These are phyloP conservation scores for Alces alces DNA, from an alignment of 2,113 vertebrate genomes.

Conservation along the genomic window DNA sequence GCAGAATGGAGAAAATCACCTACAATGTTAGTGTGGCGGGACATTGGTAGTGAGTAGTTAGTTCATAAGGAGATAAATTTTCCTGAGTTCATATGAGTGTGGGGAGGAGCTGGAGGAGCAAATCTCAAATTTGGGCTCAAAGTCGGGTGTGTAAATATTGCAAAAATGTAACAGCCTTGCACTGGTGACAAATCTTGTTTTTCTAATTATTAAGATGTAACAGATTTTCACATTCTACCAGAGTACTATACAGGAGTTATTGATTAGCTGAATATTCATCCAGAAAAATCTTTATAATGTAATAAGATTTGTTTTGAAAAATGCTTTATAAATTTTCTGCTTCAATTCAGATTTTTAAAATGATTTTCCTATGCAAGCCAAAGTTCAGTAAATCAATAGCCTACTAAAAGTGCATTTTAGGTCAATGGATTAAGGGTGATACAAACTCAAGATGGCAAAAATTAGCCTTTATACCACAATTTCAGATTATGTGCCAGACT, in stretches of 20 bases:
- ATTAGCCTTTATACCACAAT: constrained; percentile 70
- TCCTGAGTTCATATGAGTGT: not conserved
- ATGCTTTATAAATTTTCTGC: constrained; percentile 60
- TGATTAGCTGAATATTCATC: constrained; percentile 66
- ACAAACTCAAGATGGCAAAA: constrained; percentile 73
- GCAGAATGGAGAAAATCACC: not conserved
- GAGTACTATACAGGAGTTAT: constrained; percentile 39
- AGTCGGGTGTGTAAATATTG: constrained; percentile 42
- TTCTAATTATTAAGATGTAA: constrained; percentile 45
- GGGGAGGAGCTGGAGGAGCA: not conserved
- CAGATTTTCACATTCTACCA: constrained; percentile 54
- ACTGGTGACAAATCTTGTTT: not conserved
- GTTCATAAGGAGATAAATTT: not conserved
- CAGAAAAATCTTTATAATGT: constrained; percentile 42
- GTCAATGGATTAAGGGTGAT: constrained; percentile 71
- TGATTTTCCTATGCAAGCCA: constrained; percentile 63
- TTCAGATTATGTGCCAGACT: constrained; percentile 69
- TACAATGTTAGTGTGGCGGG: not conserved
- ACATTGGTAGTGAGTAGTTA: not conserved
- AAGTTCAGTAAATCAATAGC: constrained; percentile 73
- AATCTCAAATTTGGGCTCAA: not conserved
- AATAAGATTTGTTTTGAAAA: constrained; percentile 64
- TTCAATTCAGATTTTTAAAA: constrained; percentile 73
- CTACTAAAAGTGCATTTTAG: constrained; percentile 62
- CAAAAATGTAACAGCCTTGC: not conserved